These are phyloP conservation scores for Acromyrmex heyeri DNA, from an alignment of 1,140 invertebrate species.

Conservation along the genomic window DNA sequence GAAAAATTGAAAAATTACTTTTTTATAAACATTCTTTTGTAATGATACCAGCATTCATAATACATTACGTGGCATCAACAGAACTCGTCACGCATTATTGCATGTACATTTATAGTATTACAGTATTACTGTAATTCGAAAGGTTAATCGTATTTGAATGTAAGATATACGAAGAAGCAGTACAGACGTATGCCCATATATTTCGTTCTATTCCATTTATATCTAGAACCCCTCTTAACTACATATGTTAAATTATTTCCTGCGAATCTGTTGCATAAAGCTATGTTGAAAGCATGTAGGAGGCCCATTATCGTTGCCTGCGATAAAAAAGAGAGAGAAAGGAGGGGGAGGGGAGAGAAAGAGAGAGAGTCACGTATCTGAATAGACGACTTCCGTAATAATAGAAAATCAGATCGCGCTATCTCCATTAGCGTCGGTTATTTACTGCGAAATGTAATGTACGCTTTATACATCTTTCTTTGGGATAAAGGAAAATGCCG, in stretches of 20 bases:
- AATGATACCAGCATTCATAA: neutral
- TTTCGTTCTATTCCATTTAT: conserved; percentile 47
- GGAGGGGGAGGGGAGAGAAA: neutral
- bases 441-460: conserved; percentile 27
- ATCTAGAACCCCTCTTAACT: conserved; percentile 37
- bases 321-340: conserved; percentile 15
- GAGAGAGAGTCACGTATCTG: conserved; percentile 44
- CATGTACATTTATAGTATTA: neutral
- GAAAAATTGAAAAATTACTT: neutral
- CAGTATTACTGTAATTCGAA: conserved; percentile 26
- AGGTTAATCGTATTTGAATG: conserved; percentile 56
- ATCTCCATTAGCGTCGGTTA: conserved; percentile 53
- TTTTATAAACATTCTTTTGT: neutral
- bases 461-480: conserved; percentile 2
- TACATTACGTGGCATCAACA: conserved; percentile 22
- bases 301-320: conserved; percentile 17
- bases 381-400: conserved; percentile 56
- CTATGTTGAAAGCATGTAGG: conserved; percentile 21
- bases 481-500: conserved; percentile 37
- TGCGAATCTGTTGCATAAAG: conserved; percentile 45
- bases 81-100: neutral
- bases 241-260: conserved; percentile 57
- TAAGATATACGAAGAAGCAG: conserved; percentile 25
- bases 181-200: conserved; percentile 13
- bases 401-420: conserved; percentile 59